These are phyloP conservation scores for Cygnus atratus DNA, from an alignment of 2,113 vertebrate genomes.

Conservation along the genomic window DNA sequence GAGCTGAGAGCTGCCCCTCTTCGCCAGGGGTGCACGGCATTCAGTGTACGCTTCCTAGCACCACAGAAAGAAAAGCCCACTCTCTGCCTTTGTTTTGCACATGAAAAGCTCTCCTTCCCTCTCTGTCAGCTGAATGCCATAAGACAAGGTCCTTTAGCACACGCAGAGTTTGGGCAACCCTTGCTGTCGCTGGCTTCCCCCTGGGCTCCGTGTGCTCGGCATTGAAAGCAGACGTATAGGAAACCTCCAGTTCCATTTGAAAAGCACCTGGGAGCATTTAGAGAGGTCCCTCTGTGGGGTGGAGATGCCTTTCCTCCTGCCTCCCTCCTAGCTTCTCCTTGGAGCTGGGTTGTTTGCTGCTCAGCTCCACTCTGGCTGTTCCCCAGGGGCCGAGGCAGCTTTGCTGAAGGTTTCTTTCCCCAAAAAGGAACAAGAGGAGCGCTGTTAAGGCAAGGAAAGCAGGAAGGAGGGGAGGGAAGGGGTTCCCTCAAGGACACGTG, in stretches of 20 bases:
- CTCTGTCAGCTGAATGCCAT: background rate
- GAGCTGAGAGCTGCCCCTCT: slow-evolving; percentile 26
- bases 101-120: slow-evolving; percentile 23
- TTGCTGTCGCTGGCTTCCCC: background rate
- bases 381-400: background rate
- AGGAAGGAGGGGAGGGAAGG: background rate
- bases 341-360: background rate
- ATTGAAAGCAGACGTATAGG: background rate
- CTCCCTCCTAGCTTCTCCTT: background rate
- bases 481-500: background rate
- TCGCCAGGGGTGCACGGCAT: background rate
- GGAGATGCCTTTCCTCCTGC: background rate
- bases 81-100: slow-evolving; percentile 1
- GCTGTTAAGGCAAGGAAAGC: background rate
- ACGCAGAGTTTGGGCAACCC: background rate
- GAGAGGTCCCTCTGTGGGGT: background rate
- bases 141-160: background rate
- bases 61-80: background rate
- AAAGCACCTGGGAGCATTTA: background rate
- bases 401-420: background rate
- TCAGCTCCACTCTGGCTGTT: background rate
- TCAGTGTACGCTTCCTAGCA: background rate
- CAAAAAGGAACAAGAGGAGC: background rate
- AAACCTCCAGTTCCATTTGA: background rate
- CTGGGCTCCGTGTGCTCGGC: background rate